Base-by-base conservation (phyloP, 1,140 invertebrate species). In the Cyrtorhinus lividipennis region DNA sequence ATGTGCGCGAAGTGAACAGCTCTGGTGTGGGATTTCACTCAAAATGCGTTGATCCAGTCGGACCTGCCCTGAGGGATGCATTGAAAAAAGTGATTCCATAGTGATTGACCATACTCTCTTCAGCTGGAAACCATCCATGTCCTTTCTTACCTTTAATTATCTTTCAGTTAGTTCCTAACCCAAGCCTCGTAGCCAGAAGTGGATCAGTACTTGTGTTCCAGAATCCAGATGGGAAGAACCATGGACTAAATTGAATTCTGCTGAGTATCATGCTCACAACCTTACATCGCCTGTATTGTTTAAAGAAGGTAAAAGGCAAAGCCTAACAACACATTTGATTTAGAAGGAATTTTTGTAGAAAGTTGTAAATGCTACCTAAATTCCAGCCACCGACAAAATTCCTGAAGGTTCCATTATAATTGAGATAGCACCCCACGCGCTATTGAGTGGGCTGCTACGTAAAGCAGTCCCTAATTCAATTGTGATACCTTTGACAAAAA, bases 371-470 rank as follows among this genome's bases (percentile, higher is more conserved):
- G n/a, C n/a, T n/a, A n/a, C n/a, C n/a, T n/a, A n/a, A n/a, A n/a
- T n/a, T n/a, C n/a, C n/a, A n/a, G 25, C 62, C 1, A 56, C 24
- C 27, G 12, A 13, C 0, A 57, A 63, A 12, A 62, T 68, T 56
- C 67, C 64, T 0, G 61, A 61, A 12, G 62, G 67, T 18, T 66
- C 68, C 0, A 45, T 69, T 0, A 60, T 59, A 2, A 62, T 69
- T 2, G 85, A 87, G 78, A 84, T 96, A 64, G 92, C 92, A n/a
- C 92, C 94, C 0, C 91, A 94, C 71, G 86, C 85, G 67, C 76
- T 97, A 2, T 71, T 87, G 1, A 82, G 85, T 68, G 78, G 83
- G 0, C 80, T 87, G 60, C 67, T 88, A 1, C 80, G 80, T 64
- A 73, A 81, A 64, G 79, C 81, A 5, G 70, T 57, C 2, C 48